A percentile compares a stretch with the other conserved stretches of the same genome.
Conservation (phyloP, 2,888 invertebrate genomes). For the Hoplodrina ambigua region DNA sequence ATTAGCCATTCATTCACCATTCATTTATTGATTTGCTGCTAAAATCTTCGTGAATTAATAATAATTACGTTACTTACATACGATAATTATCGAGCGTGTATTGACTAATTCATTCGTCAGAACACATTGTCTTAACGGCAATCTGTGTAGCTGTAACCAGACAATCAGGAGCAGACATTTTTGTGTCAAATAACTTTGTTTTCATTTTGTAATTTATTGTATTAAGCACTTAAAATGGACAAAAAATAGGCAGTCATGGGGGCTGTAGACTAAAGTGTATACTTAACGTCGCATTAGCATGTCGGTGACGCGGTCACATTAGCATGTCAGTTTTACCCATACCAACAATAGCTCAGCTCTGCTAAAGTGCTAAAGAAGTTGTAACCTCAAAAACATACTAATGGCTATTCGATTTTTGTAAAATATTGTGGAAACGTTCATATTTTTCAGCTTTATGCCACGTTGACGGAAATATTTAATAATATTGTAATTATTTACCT, state of each 20-base stretch:
- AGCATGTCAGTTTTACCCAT: too few species aligned
- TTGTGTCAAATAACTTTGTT: too few species aligned
- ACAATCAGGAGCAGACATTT: not conserved
- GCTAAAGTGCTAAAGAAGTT: too few species aligned
- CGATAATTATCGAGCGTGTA: not conserved
- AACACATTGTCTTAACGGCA: not conserved
- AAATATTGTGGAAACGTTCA: not conserved
- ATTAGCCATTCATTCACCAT: not conserved
- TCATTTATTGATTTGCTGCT: slow-evolving; percentile 1
- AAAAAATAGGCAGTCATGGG: too few species aligned
- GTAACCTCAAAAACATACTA: too few species aligned
- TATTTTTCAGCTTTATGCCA: not conserved
- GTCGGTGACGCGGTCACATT: too few species aligned
- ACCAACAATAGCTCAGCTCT: too few species aligned
- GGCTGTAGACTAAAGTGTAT: too few species aligned
- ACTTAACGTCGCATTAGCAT: too few species aligned
- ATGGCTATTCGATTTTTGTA: too few species aligned
- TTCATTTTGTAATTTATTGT: too few species aligned
- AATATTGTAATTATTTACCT: not conserved
- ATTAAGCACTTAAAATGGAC: too few species aligned
- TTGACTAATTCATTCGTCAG: not conserved
- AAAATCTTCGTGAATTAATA: not conserved
- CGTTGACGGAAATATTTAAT: not conserved
- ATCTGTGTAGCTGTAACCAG: not conserved
- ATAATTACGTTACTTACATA: not conserved